These are phyloP conservation scores for Bradynema listronoti DNA, from an alignment of 1,140 invertebrate genomes.

Conservation along the genomic window DNA sequence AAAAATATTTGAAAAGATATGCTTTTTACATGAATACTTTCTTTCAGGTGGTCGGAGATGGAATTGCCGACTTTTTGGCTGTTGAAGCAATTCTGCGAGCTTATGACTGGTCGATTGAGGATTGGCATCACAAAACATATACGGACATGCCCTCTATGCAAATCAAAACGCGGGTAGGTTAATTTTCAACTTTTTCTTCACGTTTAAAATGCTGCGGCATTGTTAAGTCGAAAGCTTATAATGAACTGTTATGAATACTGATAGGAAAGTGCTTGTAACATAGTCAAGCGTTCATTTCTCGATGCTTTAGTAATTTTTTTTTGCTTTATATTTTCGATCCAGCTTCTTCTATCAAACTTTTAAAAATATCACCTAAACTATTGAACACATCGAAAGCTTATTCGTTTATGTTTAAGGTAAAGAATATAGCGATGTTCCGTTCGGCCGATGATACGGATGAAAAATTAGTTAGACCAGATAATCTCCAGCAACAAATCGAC, in stretches of 20 bases:
- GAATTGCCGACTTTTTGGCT: conserved; percentile 84
- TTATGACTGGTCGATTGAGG: conserved; percentile 69
- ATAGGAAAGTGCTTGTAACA: neutral
- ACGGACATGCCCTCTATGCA: conserved; percentile 78
- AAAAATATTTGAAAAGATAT: no score
- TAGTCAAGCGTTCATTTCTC: neutral
- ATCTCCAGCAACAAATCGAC: conserved; percentile 45
- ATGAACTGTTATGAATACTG: conserved; percentile 5
- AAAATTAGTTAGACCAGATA: conserved; percentile 33
- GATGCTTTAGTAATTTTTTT: neutral
- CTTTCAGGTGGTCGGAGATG: conserved; percentile 73
- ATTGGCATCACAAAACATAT: conserved; percentile 74
- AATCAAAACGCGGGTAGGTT: conserved; percentile 74
- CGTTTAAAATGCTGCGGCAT: neutral
- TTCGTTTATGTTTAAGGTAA: conserved; percentile 38
- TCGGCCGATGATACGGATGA: conserved; percentile 35
- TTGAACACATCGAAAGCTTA: neutral
- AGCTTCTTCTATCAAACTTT: neutral
- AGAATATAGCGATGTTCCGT: conserved; percentile 30
- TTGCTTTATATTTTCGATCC: neutral
- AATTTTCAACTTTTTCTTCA: neutral
- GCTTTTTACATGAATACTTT: conserved; percentile 11
- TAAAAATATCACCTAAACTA: neutral
- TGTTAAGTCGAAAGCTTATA: neutral
- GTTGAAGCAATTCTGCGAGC: conserved; percentile 81